These are phyloP conservation scores for Antigone vipio DNA, from an alignment of 2,113 vertebrate species.

Conservation along the genomic window DNA sequence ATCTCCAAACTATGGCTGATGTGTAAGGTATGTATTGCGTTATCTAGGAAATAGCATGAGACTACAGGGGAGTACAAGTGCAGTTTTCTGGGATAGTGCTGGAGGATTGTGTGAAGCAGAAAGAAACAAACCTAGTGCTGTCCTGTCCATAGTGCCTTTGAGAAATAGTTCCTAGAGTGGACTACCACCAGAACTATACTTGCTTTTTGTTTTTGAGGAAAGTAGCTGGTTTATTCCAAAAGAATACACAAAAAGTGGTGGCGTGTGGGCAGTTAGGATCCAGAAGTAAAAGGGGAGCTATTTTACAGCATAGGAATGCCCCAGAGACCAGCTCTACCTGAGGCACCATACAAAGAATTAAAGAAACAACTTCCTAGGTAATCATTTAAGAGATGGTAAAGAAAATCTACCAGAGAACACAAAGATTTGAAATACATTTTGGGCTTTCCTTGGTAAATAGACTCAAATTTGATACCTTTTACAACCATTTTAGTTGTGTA, in stretches of 20 bases:
- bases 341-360: background rate
- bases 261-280: background rate
- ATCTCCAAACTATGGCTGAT: background rate
- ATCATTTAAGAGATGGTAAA: background rate
- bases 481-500: background rate
- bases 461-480: background rate
- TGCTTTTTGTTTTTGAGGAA: background rate
- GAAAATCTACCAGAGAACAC: background rate
- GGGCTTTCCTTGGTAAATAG: background rate
- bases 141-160: background rate
- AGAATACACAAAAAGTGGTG: background rate
- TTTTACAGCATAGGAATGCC: background rate
- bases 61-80: fast-evolving
- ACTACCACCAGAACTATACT: background rate
- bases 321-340: background rate
- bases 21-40: fast-evolving
- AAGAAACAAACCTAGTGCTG: background rate
- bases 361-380: background rate
- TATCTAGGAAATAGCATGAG: background rate
- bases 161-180: background rate
- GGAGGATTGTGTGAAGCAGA: background rate
- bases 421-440: background rate
- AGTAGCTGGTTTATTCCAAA: background rate
- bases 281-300: background rate
- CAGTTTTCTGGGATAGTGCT: background rate